Evolutionary conservation across 92 coral and sea anemone genomes (phyloP), one percentile per base, ranked within the genome.

Genomic region (Zoanthus solanderi): DNA sequence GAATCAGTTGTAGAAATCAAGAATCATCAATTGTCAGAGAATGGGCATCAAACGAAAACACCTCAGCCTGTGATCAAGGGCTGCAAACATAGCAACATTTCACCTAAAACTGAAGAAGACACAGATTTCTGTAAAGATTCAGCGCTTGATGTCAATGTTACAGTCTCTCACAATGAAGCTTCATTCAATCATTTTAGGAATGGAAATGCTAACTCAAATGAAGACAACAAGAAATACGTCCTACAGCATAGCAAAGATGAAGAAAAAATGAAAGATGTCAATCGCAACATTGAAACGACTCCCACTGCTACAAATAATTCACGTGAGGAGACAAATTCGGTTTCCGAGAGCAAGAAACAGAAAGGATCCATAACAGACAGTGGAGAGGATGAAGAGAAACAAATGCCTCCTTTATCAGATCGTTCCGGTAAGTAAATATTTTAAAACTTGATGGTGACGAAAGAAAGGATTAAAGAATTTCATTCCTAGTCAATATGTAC

Each of bases 341-440:
- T 7, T 63, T 8, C 69, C 6, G 69, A n/a, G 7, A 4, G 68
- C 14, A 15, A 47, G 10, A 37, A 11, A 23, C 16, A 81, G 76
- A 7, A 81, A 47, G 45, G n/a, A 23, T 46, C 52, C 42, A 1
- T 37, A 1, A 37, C 4, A 37, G 42, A 37, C 42, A 37, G 4
- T 37, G 2, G 0, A 42, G 42, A 79, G 9, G 15, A 0, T 63
- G 84, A 44, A 13, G 17, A 28, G 7, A 73, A 79, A 60, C 32
- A 61, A 44, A 79, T 79, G 84, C 84, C 84, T 45, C 58, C 73
- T 17, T 61, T 79, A 63, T 60, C 73, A 5, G 84, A 79, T 79
- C 15, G 32, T 34, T 79, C 72, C 23, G 73, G 84, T 79, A 79
- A 16, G 84, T 61, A 9, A 32, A 32, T 2, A 79, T 5, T 42